Percentiles rank a stretch among this genome's conserved stretches.
These are phyloP conservation scores for Morpho achilles DNA, from an alignment of 2,888 invertebrate species.

Conservation along the genomic window DNA sequence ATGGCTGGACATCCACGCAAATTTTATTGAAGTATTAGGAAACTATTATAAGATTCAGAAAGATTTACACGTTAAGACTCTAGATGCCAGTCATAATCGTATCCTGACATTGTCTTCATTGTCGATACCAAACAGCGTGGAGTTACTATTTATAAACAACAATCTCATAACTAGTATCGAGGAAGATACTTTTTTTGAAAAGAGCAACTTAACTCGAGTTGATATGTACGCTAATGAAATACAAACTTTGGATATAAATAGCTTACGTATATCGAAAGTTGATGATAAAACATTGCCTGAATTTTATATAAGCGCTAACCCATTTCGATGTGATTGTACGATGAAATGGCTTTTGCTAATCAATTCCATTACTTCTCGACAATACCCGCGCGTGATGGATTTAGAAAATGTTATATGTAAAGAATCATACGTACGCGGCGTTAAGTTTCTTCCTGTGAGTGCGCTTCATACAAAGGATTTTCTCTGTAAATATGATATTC, in stretches of 20 bases:
- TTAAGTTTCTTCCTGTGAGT: constrained; percentile 87
- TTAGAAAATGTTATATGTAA: constrained; percentile 92
- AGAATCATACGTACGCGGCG: constrained; percentile 89
- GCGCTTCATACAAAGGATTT: constrained; percentile 89
- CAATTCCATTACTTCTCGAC: constrained; percentile 88
- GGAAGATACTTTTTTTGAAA: constrained; percentile 91
- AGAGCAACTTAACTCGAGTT: constrained; percentile 89
- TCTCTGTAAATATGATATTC: constrained; percentile 92
- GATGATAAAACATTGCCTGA: constrained; percentile 87
- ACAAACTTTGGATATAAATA: constrained; percentile 88
- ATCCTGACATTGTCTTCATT: constrained; percentile 88
- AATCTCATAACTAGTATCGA: constrained; percentile 90
- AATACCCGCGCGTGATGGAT: constrained; percentile 93
- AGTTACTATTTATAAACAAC: constrained; percentile 92
- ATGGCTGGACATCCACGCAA: constrained; percentile 94
- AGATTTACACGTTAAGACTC: constrained; percentile 87
- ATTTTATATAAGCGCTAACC: constrained; percentile 95
- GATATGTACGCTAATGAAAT: constrained; percentile 94
- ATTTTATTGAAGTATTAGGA: constrained; percentile 90
- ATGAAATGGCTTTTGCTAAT: constrained; percentile 97
- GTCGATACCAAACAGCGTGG: constrained; percentile 92
- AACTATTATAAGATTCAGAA: constrained; percentile 93
- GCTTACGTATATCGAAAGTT: constrained; percentile 86
- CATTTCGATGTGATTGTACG: constrained; percentile 95
- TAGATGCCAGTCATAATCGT: constrained; percentile 94